Percentiles rank a stretch among this genome's conserved stretches.
Conservation (phyloP, 2,888 invertebrate genomes). For the Gymnoscelis rufifasciata region DNA sequence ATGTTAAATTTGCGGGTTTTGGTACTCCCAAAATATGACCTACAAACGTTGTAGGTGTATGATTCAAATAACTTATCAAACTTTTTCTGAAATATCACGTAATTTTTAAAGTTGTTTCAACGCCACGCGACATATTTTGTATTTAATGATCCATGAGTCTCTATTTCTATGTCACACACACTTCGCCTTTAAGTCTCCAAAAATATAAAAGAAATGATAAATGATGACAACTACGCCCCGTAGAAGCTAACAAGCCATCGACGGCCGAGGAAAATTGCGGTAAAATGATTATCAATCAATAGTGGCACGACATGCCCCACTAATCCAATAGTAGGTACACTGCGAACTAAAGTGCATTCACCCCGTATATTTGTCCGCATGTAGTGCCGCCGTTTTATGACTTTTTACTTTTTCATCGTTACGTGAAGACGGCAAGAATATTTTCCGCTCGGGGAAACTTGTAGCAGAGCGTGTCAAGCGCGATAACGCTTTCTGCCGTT, state of each 20-base stretch:
- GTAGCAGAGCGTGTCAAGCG: slow-evolving; percentile 52
- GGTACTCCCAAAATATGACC: too few relatives aligned
- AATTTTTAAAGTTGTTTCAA: slow-evolving; percentile 34
- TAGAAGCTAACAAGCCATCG: slow-evolving; percentile 9
- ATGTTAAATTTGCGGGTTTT: too few relatives aligned
- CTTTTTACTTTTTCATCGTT: slow-evolving; percentile 45
- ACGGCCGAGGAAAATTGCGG: slow-evolving; percentile 25
- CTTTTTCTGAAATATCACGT: too few relatives aligned
- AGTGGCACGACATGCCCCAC: slow-evolving; percentile 45
- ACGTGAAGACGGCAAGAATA: slow-evolving; percentile 48
- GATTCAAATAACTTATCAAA: too few relatives aligned
- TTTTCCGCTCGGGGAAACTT: slow-evolving; percentile 55
- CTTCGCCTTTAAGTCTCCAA: slow-evolving; percentile 12
- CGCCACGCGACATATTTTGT: too few relatives aligned
- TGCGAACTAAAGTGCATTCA: slow-evolving; percentile 43
- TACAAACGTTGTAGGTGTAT: background rate
- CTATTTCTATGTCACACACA: background rate
- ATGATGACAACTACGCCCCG: slow-evolving; percentile 30
- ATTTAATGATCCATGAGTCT: background rate
- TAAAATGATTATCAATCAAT: slow-evolving; percentile 62
- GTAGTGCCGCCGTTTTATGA: slow-evolving; percentile 43
- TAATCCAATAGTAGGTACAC: slow-evolving; percentile 37
- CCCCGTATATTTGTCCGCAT: slow-evolving; percentile 29
- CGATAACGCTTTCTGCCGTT: slow-evolving; percentile 52
- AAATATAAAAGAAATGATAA: slow-evolving; percentile 47